Evolutionary conservation across 2,113 vertebrate genomes (phyloP).

Genomic region (Prunella himalayana): DNA sequence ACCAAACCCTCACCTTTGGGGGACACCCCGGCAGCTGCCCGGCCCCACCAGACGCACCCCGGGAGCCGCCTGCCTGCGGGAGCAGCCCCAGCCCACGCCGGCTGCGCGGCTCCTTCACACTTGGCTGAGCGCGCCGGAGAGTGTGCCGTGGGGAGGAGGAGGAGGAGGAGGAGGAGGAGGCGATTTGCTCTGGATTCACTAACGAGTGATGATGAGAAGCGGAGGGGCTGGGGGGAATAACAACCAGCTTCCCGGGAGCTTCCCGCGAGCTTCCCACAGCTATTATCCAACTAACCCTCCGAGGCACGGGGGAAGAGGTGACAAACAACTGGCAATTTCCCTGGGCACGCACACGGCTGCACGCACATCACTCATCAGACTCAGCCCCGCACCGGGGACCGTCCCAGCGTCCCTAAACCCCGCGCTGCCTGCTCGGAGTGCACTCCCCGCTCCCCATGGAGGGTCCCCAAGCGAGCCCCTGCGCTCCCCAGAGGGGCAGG

Average conservation of each 20-base stretch:
- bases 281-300: background rate
- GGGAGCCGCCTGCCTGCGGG: background rate
- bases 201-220: background rate
- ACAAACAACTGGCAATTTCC: background rate
- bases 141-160: background rate
- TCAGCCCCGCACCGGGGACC: background rate
- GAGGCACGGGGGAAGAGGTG: background rate
- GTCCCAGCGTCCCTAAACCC: background rate
- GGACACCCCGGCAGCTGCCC: background rate
- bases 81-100: background rate
- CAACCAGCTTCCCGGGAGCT: background rate
- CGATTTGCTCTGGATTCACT: background rate
- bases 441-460: rapidly evolving
- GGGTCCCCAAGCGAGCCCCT: background rate
- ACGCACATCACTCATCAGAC: background rate
- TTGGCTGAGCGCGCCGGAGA: background rate
- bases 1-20: background rate
- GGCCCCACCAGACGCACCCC: background rate
- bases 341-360: background rate
- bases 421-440: rapidly evolving
- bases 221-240: background rate
- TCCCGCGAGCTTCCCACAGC: background rate
- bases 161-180: background rate
- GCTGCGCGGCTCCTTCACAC: background rate
- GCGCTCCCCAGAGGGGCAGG: background rate